Conservation (phyloP, 2,888 invertebrate species). For the Mesorhabditis sp. region DNA sequence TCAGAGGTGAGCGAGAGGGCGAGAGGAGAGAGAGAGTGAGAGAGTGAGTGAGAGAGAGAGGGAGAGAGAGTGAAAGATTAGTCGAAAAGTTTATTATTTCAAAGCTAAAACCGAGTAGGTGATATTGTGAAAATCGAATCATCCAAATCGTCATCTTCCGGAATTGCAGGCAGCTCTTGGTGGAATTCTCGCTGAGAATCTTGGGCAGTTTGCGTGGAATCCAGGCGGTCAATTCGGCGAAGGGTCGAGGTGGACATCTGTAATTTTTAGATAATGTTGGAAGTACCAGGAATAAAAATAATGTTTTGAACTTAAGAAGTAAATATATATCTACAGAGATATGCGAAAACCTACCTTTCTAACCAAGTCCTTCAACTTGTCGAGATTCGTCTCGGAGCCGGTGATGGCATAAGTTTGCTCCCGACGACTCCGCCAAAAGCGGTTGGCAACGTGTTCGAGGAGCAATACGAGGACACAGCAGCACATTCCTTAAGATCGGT, state of each 20-base stretch:
- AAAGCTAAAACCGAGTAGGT: no score
- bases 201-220: neutral
- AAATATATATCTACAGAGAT: no score
- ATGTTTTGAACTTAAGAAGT: no score
- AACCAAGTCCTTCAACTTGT: neutral
- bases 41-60: no score
- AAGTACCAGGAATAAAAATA: no score
- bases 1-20: no score
- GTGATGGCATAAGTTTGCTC: neutral
- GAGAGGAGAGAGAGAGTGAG: no score
- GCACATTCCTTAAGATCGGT: neutral
- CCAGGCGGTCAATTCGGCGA: slow-evolving; percentile 3
- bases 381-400: neutral
- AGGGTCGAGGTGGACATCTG: slow-evolving; percentile 2
- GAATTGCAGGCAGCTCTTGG: neutral
- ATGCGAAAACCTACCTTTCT: neutral
- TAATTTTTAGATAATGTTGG: neutral
- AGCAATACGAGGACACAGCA: neutral
- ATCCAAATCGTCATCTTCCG: neutral
- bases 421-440: neutral
- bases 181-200: neutral
- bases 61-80: no score
- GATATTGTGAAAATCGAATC: neutral
- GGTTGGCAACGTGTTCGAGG: neutral
- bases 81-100: no score